Percentiles rank a stretch among this genome's conserved stretches.
Conservation (phyloP, 2,797 vertebrate genomes). For the Malurus leucopterus region DNA sequence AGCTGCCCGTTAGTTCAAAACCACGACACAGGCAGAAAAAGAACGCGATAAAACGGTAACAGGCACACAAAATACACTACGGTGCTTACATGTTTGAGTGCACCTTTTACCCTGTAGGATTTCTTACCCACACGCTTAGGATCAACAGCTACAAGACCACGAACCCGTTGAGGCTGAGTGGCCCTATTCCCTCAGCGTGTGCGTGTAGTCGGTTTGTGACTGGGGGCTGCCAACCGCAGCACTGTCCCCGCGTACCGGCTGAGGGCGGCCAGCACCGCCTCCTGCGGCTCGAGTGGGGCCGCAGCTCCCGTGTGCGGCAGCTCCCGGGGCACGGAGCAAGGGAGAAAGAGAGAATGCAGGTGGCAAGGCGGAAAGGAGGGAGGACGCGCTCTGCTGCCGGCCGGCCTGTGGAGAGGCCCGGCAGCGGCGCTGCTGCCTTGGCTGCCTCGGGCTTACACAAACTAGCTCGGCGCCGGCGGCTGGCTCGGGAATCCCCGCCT, state of each 20-base stretch:
- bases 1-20: not conserved
- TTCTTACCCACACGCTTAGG: rapidly evolving
- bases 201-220: rapidly evolving
- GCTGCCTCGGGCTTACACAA: not conserved
- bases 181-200: rapidly evolving
- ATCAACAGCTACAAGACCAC: not conserved
- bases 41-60: rapidly evolving
- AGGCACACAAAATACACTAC: rapidly evolving
- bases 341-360: too few species aligned
- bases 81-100: rapidly evolving
- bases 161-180: rapidly evolving
- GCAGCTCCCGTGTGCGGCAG: not conserved
- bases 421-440: too few species aligned
- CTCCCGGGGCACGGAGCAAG: not conserved
- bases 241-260: rapidly evolving
- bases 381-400: too few species aligned
- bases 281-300: rapidly evolving
- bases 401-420: too few species aligned
- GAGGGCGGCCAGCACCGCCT: not conserved
- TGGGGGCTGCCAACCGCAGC: rapidly evolving
- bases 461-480: not conserved
- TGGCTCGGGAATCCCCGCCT: not conserved
- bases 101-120: too few species aligned
- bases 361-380: not conserved
- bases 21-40: rapidly evolving